Base-by-base conservation (phyloP, 2,888 invertebrate genomes). In the Diploptera punctata region DNA sequence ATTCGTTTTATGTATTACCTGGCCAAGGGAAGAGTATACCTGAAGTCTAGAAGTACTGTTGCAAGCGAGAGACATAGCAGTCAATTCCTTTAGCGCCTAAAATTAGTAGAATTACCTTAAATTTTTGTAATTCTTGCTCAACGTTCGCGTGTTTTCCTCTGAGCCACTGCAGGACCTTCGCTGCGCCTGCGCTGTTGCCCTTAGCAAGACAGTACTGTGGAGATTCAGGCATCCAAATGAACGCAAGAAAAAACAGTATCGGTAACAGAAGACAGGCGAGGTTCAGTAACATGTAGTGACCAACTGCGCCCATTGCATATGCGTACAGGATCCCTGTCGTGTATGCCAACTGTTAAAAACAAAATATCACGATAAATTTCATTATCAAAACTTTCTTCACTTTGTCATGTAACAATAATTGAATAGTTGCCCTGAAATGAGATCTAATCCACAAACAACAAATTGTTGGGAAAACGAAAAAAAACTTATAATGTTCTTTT, bases 51-150 rank as follows among this genome's bases (percentile, higher is more conserved):
- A n/a, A n/a, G n/a, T n/a, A n/a, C n/a, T n/a, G n/a, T n/a, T n/a
- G n/a, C n/a, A n/a, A n/a, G n/a, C n/a, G n/a, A n/a, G n/a, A n/a
- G n/a, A n/a, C n/a, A n/a, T n/a, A n/a, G n/a, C n/a, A n/a, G n/a
- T n/a, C n/a, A n/a, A n/a, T n/a, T n/a, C n/a, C n/a, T n/a, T n/a
- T n/a, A n/a, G n/a, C n/a, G n/a, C n/a, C n/a, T n/a, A n/a, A n/a
- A n/a, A n/a, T n/a, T n/a, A n/a, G n/a, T n/a, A n/a, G n/a, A n/a
- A n/a, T n/a, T 9, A 87, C 86, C 75, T 89, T 87, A 78, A 92
- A 89, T 72, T 86, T 79, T 70, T 87, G 84, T 54, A 91, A 84
- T 79, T 93, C 93, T 4, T 87, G 84, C 73, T 89, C 87, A 0
- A 93, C 89, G 0, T 86, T 88, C 0, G 85, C 80, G 0, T 87